Conservation (phyloP, 2,797 vertebrate genomes). For the Scarus forsteni region DNA sequence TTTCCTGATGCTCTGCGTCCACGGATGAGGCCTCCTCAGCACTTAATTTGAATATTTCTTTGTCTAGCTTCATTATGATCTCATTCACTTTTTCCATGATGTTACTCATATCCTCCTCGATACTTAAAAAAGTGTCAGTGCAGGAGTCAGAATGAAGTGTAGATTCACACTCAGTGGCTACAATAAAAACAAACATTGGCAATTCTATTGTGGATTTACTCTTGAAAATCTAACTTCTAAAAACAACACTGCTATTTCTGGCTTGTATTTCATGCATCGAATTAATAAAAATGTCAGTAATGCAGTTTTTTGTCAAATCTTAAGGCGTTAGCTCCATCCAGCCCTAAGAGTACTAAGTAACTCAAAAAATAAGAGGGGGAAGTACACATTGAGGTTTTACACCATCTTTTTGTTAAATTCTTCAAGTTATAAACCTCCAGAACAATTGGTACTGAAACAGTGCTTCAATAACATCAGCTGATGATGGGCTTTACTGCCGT, state of each 20-base stretch:
- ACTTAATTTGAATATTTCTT: constrained; percentile 31
- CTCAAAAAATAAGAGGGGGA: too few species aligned
- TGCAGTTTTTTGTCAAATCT: too few species aligned
- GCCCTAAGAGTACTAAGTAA: too few species aligned
- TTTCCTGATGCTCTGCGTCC: background rate
- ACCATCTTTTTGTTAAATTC: too few species aligned
- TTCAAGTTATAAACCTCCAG: too few species aligned
- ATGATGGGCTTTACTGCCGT: too few species aligned
- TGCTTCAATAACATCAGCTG: too few species aligned
- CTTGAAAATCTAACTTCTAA: background rate
- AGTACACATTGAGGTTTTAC: too few species aligned
- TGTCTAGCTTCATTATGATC: constrained; percentile 57
- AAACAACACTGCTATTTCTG: background rate
- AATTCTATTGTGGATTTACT: background rate
- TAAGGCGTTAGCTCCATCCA: too few species aligned
- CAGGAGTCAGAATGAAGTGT: constrained; percentile 23
- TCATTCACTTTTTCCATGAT: constrained; percentile 51
- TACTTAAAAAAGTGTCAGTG: constrained; percentile 27
- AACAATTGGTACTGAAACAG: too few species aligned
- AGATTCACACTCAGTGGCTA: constrained; percentile 35
- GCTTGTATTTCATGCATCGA: background rate
- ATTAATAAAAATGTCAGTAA: too few species aligned
- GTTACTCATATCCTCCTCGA: constrained; percentile 60
- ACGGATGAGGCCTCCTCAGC: constrained; percentile 4
- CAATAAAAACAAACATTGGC: constrained; percentile 28